Base-by-base conservation (phyloP, 1,140 invertebrate genomes). In the Wasmannia auropunctata region DNA sequence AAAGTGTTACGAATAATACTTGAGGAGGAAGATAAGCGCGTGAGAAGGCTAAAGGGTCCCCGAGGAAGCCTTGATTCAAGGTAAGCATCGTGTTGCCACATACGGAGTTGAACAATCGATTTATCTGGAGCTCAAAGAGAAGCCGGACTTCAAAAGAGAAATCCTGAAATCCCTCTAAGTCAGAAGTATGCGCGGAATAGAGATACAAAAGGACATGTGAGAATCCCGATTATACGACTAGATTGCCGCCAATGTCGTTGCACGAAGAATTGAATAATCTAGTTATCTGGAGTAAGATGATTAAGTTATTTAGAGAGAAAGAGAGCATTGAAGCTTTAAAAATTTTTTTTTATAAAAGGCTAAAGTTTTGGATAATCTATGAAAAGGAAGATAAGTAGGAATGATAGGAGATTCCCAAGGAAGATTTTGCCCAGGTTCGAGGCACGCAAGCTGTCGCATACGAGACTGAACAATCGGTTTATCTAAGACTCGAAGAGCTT, bases 381-480 rank as follows among this genome's bases (percentile, higher is more conserved):
- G 16, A 40, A 31, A 56, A 40, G 34, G n/a, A n/a, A 25, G 40
- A 43, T 25, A n/a, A 31, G 14, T 22, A 43, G n/a, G 14, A 22
- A 11, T 22, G 11, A 72, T 56, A 43, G 19, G 25, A 46, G 10
- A 25, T 56, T 49, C 1, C 1, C 3, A 19, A 14, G 51, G n/a
- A 49, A 72, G 28, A 4, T 56, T n/a, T 76, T 43, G 5, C 16
- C 37, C 4, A 28, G 19, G 10, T 31, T 56, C 11, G 25, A 80
- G 58, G 16, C 14, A 80, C 22, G n/a, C 19, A 37, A 58, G 11
- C 11, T 25, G 51, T 58, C 79, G 14, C 25, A 72, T 70, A 58
- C 19, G 34, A 16, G 37, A 83, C 28, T 58, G 67, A 60, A 83
- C 67, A 83, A 58, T 79, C 43, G 79, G 80, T 83, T 86, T 86